Conservation (phyloP, 2,113 vertebrate genomes). For the Camelus dromedarius region DNA sequence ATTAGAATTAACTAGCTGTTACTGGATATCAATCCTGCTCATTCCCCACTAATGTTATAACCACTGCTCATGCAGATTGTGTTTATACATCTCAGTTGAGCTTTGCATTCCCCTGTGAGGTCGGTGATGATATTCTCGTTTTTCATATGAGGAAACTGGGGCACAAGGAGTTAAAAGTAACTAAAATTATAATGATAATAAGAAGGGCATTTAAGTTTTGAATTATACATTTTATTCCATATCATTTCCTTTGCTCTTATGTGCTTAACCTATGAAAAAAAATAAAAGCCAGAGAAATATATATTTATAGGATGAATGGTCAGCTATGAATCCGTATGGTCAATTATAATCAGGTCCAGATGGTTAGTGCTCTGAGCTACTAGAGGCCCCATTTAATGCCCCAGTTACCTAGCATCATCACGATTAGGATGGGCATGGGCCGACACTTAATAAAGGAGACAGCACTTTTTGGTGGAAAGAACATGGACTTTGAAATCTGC, state of each 20-base stretch:
- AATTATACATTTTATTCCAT: conserved; percentile 23
- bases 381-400: conserved; percentile 80
- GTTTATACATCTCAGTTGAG: background rate
- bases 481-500: conserved; percentile 52
- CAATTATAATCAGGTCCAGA: conserved; percentile 75
- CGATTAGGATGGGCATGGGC: conserved; percentile 47
- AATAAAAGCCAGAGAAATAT: conserved; percentile 45
- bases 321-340: conserved; percentile 52
- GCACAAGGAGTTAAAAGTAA: background rate
- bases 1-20: background rate
- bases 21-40: background rate
- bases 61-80: background rate
- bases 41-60: background rate
- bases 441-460: conserved; percentile 54
- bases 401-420: conserved; percentile 74
- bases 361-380: conserved; percentile 81
- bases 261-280: conserved; percentile 51
- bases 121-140: background rate
- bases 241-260: conserved; percentile 50
- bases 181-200: conserved; percentile 24
- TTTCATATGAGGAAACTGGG: background rate
- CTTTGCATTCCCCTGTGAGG: background rate
- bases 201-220: conserved; percentile 1
- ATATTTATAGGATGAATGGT: conserved; percentile 53
- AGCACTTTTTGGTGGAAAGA: conserved; percentile 62